These are phyloP conservation scores for Crotalus helleri DNA, from an alignment of 2,113 vertebrate genomes.

Conservation along the genomic window DNA sequence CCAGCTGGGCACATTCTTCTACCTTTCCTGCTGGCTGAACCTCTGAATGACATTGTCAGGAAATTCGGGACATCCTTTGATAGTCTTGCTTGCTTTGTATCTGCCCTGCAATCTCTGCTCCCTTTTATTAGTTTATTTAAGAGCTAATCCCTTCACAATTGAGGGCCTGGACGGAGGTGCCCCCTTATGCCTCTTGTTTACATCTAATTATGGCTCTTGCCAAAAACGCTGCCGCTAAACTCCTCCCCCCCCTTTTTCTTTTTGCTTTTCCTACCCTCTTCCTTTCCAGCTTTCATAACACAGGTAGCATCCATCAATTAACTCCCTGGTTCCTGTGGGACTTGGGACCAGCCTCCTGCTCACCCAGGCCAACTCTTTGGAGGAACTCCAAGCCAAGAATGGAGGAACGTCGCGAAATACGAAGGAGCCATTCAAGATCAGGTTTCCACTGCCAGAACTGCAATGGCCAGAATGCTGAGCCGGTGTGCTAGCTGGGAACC, in stretches of 20 bases:
- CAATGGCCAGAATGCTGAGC: neutral
- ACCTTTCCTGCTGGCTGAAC: neutral
- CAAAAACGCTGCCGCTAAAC: conserved; percentile 34
- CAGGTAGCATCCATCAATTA: conserved; percentile 52
- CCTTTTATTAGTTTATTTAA: conserved; percentile 72
- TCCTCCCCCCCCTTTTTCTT: conserved; percentile 32
- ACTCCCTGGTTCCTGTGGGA: neutral
- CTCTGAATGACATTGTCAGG: neutral
- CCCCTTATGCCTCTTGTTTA: conserved; percentile 74
- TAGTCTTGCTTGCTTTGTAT: conserved; percentile 31
- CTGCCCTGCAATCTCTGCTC: conserved; percentile 50
- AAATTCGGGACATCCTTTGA: conserved; percentile 1
- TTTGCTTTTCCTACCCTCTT: neutral
- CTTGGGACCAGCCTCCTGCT: neutral
- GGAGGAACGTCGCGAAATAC: neutral
- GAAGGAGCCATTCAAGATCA: neutral
- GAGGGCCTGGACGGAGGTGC: conserved; percentile 55
- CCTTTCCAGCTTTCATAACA: conserved; percentile 38
- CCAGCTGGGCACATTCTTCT: neutral
- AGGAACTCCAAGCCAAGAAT: neutral
- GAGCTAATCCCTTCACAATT: conserved; percentile 77
- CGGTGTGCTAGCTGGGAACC: neutral
- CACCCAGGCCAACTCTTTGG: no score
- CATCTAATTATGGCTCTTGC: conserved; percentile 74
- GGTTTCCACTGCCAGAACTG: neutral